These are phyloP conservation scores for Trachymyrmex cornetzi DNA, from an alignment of 1,140 invertebrate species.

Conservation along the genomic window DNA sequence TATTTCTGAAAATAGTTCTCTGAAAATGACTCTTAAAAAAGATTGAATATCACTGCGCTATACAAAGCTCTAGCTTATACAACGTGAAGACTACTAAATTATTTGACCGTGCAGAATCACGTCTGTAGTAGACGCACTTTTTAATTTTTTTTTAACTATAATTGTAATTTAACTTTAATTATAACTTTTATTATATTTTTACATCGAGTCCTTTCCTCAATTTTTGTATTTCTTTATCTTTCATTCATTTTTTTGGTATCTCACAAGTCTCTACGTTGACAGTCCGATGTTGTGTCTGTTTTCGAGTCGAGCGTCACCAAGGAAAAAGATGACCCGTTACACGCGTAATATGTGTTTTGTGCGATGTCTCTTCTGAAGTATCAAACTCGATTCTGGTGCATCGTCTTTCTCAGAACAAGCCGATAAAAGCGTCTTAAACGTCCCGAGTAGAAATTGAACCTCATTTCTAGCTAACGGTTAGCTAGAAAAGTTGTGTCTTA, in stretches of 20 bases:
- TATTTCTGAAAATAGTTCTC: too few relatives aligned
- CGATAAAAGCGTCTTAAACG: conserved; percentile 7
- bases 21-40: too few relatives aligned
- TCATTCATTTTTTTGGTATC: too few relatives aligned
- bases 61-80: neutral
- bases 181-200: neutral
- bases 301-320: neutral
- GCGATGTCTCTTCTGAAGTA: conserved; percentile 44
- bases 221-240: neutral
- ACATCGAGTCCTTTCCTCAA: neutral
- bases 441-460: too few relatives aligned
- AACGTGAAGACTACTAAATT: neutral
- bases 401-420: conserved; percentile 17
- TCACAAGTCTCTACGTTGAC: neutral
- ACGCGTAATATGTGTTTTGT: conserved; percentile 47
- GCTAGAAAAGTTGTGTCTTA: too few relatives aligned
- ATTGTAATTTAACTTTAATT: neutral
- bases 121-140: neutral
- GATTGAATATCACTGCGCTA: too few relatives aligned
- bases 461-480: too few relatives aligned
- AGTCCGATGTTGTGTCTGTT: conserved; percentile 1
- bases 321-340: conserved; percentile 53
- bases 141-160: neutral
- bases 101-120: neutral
- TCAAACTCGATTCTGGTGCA: conserved; percentile 40